Evolutionary conservation across 2,113 vertebrate species (phyloP).

Genomic region (Capreolus pygargus): DNA sequence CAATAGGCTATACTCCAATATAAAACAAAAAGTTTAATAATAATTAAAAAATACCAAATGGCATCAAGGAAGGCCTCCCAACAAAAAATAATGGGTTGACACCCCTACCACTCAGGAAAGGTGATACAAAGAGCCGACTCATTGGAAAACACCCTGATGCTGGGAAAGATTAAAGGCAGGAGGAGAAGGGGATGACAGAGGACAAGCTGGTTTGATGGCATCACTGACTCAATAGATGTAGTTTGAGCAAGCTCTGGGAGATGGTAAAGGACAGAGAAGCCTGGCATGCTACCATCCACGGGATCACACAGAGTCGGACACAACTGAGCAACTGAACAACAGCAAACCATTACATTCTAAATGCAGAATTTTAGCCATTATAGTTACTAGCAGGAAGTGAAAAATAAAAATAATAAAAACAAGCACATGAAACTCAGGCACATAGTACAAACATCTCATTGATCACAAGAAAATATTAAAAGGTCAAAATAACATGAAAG

Average conservation of each 20-base stretch:
- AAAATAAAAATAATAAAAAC: conserved; percentile 27
- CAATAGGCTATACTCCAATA: not conserved
- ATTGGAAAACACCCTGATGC: not conserved
- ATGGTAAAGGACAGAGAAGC: not conserved
- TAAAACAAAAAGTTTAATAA: not conserved
- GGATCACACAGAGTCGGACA: not conserved
- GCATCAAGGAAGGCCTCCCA: not conserved
- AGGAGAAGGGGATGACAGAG: not conserved
- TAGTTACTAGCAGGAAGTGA: not conserved
- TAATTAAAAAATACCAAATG: not conserved
- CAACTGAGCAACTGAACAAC: not conserved
- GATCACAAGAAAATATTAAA: not conserved
- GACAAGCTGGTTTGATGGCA: not conserved
- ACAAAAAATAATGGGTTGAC: not conserved
- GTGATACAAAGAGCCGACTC: not conserved
- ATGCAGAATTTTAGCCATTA: not conserved
- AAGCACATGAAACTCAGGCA: not conserved
- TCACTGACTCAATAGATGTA: not conserved
- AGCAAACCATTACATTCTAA: not conserved
- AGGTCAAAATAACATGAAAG: not conserved
- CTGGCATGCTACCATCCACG: not conserved
- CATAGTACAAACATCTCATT: not conserved
- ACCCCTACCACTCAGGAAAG: not conserved
- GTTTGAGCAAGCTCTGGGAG: not conserved
- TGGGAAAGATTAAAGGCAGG: not conserved